phyloP scores from a whole-genome alignment of 1,140 invertebrate species.

The Lasioglossum baleicum region DNA sequence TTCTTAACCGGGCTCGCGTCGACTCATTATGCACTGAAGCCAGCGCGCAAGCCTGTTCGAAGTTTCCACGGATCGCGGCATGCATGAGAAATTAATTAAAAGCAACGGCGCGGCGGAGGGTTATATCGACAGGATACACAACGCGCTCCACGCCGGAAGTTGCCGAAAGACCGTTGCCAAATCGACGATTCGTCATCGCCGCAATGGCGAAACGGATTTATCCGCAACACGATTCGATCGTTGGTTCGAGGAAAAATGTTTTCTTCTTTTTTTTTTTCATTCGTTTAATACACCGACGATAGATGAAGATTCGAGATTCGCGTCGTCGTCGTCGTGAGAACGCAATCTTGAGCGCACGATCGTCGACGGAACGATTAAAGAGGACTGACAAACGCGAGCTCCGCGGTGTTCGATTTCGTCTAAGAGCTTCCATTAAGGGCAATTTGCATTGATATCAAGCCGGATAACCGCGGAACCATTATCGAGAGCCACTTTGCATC shows the following conservation, averaged over 20 bases:
- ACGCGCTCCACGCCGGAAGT: slow-evolving; percentile 36
- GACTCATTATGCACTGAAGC: slow-evolving; percentile 50
- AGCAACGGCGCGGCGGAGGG: slow-evolving; percentile 20
- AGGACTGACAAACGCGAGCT: slow-evolving; percentile 65
- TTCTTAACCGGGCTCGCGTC: slow-evolving; percentile 46
- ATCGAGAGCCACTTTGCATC: slow-evolving; percentile 73
- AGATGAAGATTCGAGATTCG: background rate
- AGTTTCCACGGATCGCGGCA: slow-evolving; percentile 53
- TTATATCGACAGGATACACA: slow-evolving; percentile 37
- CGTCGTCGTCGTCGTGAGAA: background rate
- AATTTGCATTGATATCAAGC: slow-evolving; percentile 79
- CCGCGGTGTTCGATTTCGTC: slow-evolving; percentile 74
- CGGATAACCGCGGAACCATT: slow-evolving; percentile 71
- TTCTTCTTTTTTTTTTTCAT: too few species aligned
- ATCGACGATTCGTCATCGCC: slow-evolving; percentile 46
- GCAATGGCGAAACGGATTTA: slow-evolving; percentile 47
- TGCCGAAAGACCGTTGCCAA: slow-evolving; percentile 56
- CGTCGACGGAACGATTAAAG: slow-evolving; percentile 33
- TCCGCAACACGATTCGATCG: slow-evolving; percentile 1
- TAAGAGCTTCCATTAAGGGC: slow-evolving; percentile 78
- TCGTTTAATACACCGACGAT: too few species aligned
- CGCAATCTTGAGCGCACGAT: slow-evolving; percentile 12
- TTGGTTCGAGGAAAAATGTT: background rate
- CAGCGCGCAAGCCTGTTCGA: slow-evolving; percentile 21
- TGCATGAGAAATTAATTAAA: slow-evolving; percentile 65